Conservation (phyloP, 2,888 invertebrate genomes). For the Drosophila borealis region DNA sequence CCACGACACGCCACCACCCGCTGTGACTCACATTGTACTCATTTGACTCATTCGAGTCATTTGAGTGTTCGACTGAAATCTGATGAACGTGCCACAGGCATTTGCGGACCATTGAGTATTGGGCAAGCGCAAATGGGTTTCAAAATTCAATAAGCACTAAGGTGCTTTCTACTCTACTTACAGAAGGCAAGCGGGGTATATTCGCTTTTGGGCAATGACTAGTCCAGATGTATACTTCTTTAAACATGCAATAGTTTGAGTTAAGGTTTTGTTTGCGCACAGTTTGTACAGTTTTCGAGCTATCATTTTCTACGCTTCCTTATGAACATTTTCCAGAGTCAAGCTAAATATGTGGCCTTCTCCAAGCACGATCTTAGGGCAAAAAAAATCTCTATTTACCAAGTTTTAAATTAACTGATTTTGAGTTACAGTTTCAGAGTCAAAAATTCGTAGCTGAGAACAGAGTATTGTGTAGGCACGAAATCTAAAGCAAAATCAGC, state of each 20-base stretch:
- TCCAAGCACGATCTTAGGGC: too few relatives aligned
- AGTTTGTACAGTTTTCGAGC: not conserved
- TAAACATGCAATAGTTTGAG: too few relatives aligned
- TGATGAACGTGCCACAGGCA: constrained; percentile 56
- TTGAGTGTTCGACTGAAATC: constrained; percentile 53
- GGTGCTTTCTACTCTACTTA: constrained; percentile 7
- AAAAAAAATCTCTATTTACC: too few relatives aligned
- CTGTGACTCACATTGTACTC: constrained; percentile 51
- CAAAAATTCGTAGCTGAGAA: too few relatives aligned
- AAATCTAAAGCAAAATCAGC: not conserved
- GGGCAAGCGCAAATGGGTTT: constrained; percentile 48
- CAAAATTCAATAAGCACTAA: constrained; percentile 30
- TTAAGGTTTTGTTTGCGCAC: too few relatives aligned
- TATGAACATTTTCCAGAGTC: too few relatives aligned
- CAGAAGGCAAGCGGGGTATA: not conserved
- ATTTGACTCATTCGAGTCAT: constrained; percentile 59
- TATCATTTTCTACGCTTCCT: not conserved
- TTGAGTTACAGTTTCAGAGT: not conserved
- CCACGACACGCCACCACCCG: constrained; percentile 37
- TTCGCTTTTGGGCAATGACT: not conserved
- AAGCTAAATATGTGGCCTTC: too few relatives aligned
- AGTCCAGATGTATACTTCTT: not conserved
- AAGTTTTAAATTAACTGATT: not conserved
- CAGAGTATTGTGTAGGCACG: too few relatives aligned
- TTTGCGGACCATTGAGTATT: constrained; percentile 23